A percentile compares a stretch with the other conserved stretches of the same genome.
Evolutionary conservation across 2,888 invertebrate species (phyloP).

Genomic region (Villa cingulata): DNA sequence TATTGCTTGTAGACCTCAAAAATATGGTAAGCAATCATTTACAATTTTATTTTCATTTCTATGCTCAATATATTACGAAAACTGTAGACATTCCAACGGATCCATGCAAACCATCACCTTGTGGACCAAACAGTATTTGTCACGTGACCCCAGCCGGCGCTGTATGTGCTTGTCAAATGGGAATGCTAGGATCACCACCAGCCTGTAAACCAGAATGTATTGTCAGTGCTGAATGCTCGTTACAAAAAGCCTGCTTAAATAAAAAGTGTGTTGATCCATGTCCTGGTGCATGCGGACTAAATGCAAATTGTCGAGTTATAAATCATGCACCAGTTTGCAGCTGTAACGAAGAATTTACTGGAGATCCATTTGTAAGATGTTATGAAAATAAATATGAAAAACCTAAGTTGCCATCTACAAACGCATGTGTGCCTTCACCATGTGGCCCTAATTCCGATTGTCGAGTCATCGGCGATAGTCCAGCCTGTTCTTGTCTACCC

Average conservation of each 20-base stretch:
- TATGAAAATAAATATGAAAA: constrained; percentile 33
- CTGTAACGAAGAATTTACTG: constrained; percentile 53
- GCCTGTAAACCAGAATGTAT: constrained; percentile 65
- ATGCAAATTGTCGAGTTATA: constrained; percentile 64
- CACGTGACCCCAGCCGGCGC: constrained; percentile 50
- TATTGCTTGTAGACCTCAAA: constrained; percentile 41
- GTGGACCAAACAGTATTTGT: constrained; percentile 61
- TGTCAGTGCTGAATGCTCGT: constrained; percentile 62
- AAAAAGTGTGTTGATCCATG: constrained; percentile 67
- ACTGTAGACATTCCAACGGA: constrained; percentile 25
- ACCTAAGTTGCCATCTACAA: constrained; percentile 30
- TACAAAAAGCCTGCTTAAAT: constrained; percentile 56
- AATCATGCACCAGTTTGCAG: constrained; percentile 71
- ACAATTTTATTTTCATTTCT: neutral
- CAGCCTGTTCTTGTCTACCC: constrained; percentile 46
- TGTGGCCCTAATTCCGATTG: constrained; percentile 52
- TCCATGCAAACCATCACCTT: constrained; percentile 58
- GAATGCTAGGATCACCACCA: constrained; percentile 59
- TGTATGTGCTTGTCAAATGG: constrained; percentile 55
- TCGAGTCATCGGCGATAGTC: constrained; percentile 39
- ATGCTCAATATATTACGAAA: too few relatives aligned
- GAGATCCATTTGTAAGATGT: constrained; percentile 60
- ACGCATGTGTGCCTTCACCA: constrained; percentile 50
- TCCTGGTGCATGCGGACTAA: constrained; percentile 60
- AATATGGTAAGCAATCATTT: neutral